Evolutionary conservation across 2,797 vertebrate species (phyloP), one percentile per base, ranked within the genome.

Genomic region (Scleropages formosus): DNA sequence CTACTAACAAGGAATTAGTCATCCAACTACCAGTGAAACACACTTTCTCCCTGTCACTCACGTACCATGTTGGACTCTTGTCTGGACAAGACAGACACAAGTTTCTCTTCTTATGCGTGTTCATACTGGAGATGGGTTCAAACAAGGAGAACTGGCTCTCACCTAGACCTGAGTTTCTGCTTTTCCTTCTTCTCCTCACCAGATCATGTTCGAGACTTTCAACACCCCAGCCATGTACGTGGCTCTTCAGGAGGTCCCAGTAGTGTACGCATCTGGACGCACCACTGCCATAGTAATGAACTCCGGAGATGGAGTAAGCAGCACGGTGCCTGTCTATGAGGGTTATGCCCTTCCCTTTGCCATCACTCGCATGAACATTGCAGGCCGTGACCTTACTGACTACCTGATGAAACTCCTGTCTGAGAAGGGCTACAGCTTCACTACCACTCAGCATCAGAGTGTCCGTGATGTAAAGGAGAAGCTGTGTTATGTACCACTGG

Each of bases 231-330:
- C 92, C 82, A 92, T 93, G 91, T 93, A 93, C 0, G 31, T 39
- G 2, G 31, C 31, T 2, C 2, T 39, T 31, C 31, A 39, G 6
- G 2, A 31, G 39, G 31, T 39, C 31, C 31, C 39, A 31, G 2
- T 31, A 2, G 2, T 6, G 2, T 92, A 93, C 0, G 90, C 90
- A 20, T 91, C 90, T 1, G 91, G 91, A 66, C 89, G 89, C 78
- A 92, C 93, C 84, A 93, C 91, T 4, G 91, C 91, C 27, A 92
- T 93, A 24, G 93, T 94, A 77, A 93, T 94, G 91, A 93, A 94
- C 89, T 39, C 31, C 39, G 31, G 31, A 6, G 31, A 39, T 39
- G 31, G 31, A 6, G 92, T 93, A 73, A 92, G 90, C 77, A 92
- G 93, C 82, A 93, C 90, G 0, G 92, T 93, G 85, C 92, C 92